These are phyloP conservation scores for Odontophorus gujanensis DNA, from an alignment of 2,113 vertebrate species.

Conservation along the genomic window DNA sequence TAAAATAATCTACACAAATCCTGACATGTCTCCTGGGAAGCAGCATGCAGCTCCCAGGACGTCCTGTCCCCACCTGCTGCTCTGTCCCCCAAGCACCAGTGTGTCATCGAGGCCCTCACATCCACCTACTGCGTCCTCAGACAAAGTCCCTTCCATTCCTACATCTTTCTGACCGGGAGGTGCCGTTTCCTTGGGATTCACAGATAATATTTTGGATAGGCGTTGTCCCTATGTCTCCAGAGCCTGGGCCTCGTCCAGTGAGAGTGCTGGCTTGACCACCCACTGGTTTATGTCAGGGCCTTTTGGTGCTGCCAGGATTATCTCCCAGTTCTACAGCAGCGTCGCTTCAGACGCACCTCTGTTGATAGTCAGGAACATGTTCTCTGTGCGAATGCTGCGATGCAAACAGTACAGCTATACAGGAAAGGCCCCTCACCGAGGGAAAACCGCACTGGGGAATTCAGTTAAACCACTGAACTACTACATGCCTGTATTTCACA, in stretches of 20 bases:
- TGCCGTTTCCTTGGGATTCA: constrained; percentile 2
- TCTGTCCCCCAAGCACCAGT: not conserved
- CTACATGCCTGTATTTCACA: not conserved
- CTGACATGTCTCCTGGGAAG: not conserved
- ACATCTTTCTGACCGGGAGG: not conserved
- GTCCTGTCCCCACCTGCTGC: not conserved
- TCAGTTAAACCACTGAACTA: not conserved
- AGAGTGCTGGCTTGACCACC: not conserved
- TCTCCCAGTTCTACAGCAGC: not conserved
- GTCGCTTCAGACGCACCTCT: not conserved
- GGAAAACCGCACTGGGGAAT: not conserved
- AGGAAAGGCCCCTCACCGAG: not conserved
- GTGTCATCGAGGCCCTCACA: too few relatives aligned
- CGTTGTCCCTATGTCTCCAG: not conserved
- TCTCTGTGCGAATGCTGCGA: accelerated
- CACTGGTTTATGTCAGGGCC: not conserved
- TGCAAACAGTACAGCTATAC: not conserved
- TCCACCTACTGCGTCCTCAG: not conserved
- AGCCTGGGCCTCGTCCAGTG: not conserved
- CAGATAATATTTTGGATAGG: constrained; percentile 17
- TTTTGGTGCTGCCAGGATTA: not conserved
- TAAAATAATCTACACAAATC: not conserved
- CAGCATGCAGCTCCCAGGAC: not conserved
- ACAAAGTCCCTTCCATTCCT: not conserved
- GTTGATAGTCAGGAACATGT: not conserved